Evolutionary conservation across 2,797 vertebrate genomes (phyloP).

Genomic region (Eutrigla gurnardus): DNA sequence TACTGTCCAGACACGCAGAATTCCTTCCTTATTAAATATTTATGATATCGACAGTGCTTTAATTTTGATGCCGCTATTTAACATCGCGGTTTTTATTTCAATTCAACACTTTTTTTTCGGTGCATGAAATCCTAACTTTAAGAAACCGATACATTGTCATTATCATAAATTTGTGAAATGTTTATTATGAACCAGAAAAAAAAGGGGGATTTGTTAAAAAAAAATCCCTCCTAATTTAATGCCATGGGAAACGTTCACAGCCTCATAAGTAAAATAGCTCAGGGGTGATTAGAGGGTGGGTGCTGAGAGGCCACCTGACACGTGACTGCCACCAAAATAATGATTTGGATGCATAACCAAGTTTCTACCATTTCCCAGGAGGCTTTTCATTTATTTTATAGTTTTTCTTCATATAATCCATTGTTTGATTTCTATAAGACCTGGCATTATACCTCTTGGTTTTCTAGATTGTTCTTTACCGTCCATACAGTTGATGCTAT

Average conservation of each 20-base stretch:
- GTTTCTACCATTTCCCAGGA: conserved; percentile 27
- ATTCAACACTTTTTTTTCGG: neutral
- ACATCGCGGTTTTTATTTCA: neutral
- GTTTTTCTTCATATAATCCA: conserved; percentile 18
- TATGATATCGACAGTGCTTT: conserved; percentile 45
- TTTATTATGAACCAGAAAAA: neutral
- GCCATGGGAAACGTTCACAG: conserved; percentile 38
- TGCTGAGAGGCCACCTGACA: conserved; percentile 60
- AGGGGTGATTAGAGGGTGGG: conserved; percentile 66
- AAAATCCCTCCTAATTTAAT: conserved; percentile 33
- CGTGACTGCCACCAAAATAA: conserved; percentile 63
- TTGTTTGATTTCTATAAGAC: conserved; percentile 22
- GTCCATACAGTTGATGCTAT: neutral
- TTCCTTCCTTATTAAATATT: conserved; percentile 67
- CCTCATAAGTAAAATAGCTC: conserved; percentile 60
- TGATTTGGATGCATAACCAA: conserved; percentile 62
- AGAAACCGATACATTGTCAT: neutral
- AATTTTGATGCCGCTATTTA: conserved; percentile 25
- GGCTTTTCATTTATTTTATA: conserved; percentile 16
- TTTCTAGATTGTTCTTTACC: conserved; percentile 16
- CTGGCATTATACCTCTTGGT: neutral
- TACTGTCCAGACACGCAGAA: conserved; percentile 51
- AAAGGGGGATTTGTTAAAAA: neutral
- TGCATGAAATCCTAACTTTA: neutral
- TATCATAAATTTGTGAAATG: neutral